Evolutionary conservation across 2,113 vertebrate species (phyloP).

Genomic region (Falcunculus frontatus): DNA sequence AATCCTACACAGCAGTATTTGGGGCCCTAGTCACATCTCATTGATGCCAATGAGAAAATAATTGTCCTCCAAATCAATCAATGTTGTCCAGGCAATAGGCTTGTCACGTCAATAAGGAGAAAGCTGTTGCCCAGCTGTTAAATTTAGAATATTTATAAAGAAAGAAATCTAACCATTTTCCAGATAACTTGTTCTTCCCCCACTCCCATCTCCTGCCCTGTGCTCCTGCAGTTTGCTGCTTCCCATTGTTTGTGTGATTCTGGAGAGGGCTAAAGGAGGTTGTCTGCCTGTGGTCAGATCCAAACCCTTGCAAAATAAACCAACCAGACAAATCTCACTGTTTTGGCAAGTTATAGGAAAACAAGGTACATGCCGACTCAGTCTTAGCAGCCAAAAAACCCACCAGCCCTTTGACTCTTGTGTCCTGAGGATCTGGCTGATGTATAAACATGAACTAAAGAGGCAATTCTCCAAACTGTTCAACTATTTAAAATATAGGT

Average conservation of each 20-base stretch:
- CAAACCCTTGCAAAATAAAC: neutral
- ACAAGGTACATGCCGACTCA: rapidly evolving
- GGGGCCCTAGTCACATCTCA: neutral
- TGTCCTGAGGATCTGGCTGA: neutral
- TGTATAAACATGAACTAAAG: neutral
- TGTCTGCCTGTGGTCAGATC: neutral
- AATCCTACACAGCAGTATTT: neutral
- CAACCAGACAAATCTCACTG: neutral
- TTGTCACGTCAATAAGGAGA: neutral
- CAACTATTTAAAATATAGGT: neutral
- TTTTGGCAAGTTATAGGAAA: neutral
- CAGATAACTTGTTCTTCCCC: neutral
- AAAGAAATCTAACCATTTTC: neutral
- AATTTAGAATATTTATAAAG: neutral
- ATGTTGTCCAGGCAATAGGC: neutral
- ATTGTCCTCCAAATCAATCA: neutral
- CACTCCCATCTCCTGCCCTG: neutral
- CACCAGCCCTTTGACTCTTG: neutral
- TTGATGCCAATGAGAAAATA: neutral
- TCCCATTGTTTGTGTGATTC: neutral
- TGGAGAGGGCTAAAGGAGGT: neutral
- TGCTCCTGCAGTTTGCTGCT: neutral
- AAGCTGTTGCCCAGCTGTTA: neutral
- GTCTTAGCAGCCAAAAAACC: neutral
- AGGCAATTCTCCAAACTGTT: neutral